Conservation (phyloP, 1,140 invertebrate genomes). For the Prorops nasuta region DNA sequence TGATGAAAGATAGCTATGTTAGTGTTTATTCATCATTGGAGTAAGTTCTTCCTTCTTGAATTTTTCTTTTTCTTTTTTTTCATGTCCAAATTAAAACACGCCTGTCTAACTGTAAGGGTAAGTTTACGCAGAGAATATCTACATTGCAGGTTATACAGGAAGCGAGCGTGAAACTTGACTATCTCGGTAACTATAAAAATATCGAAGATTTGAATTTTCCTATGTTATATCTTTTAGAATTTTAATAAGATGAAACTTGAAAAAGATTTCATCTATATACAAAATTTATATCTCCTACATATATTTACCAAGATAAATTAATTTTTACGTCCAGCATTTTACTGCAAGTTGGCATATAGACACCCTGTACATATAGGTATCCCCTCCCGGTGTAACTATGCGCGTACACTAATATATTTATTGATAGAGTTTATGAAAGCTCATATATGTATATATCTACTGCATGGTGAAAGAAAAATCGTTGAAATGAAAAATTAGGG, state of each 20-base stretch:
- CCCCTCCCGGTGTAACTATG: no score
- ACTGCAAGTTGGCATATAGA: no score
- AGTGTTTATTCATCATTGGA: constrained; percentile 13
- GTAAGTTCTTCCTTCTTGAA: constrained; percentile 11
- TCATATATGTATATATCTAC: no score
- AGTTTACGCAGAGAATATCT: background rate
- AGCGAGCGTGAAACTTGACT: background rate
- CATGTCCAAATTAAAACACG: background rate
- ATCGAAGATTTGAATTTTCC: background rate
- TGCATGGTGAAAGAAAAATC: no score
- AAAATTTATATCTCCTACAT: no score
- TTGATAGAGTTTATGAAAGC: no score
- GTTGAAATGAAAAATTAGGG: no score
- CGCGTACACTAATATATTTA: no score
- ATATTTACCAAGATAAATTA: no score
- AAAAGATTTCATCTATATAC: background rate
- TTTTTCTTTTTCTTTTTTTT: background rate
- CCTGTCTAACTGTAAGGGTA: background rate
- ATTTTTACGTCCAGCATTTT: no score
- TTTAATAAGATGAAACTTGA: background rate
- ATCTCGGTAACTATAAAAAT: background rate
- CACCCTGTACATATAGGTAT: no score
- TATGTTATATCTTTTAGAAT: background rate
- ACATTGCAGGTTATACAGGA: background rate
- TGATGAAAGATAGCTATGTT: constrained; percentile 6